Percentiles rank a stretch among this genome's conserved stretches.
phyloP scores from a whole-genome alignment of 2,888 invertebrate species.

The Agrochola macilenta region DNA sequence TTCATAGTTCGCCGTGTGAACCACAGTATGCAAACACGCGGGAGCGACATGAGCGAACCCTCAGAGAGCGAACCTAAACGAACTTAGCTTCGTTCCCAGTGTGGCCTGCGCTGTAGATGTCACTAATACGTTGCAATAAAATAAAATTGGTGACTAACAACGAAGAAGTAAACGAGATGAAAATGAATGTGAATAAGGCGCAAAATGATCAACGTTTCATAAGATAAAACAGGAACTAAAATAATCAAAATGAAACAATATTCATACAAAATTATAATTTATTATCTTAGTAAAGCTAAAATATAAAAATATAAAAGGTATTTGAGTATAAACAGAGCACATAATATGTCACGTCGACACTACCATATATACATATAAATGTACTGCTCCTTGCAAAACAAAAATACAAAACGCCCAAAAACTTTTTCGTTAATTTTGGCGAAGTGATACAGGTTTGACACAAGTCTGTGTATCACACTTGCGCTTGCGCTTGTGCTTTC shows the following conservation, averaged over 20 bases:
- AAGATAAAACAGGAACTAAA: not conserved
- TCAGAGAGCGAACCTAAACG: no score
- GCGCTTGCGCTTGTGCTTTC: no score
- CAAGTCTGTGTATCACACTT: not conserved
- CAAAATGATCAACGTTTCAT: not conserved
- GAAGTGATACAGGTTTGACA: constrained; percentile 35
- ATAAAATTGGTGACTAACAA: not conserved
- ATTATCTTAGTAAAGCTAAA: constrained; percentile 85
- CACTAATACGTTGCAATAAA: not conserved
- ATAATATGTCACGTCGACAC: constrained; percentile 48
- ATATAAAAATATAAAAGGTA: constrained; percentile 83
- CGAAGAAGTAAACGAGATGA: not conserved
- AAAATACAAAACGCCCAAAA: constrained; percentile 38
- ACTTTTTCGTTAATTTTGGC: constrained; percentile 1
- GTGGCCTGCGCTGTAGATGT: not conserved
- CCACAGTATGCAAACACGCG: no score
- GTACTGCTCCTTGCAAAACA: constrained; percentile 25
- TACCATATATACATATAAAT: constrained; percentile 69
- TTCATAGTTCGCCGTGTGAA: no score
- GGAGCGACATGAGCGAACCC: no score
- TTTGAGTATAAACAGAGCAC: constrained; percentile 82
- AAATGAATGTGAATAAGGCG: not conserved
- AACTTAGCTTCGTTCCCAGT: no score
- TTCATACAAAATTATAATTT: constrained; percentile 87
- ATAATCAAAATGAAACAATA: constrained; percentile 72